Evolutionary conservation across 2,113 vertebrate species (phyloP).

Genomic region (human): DNA sequence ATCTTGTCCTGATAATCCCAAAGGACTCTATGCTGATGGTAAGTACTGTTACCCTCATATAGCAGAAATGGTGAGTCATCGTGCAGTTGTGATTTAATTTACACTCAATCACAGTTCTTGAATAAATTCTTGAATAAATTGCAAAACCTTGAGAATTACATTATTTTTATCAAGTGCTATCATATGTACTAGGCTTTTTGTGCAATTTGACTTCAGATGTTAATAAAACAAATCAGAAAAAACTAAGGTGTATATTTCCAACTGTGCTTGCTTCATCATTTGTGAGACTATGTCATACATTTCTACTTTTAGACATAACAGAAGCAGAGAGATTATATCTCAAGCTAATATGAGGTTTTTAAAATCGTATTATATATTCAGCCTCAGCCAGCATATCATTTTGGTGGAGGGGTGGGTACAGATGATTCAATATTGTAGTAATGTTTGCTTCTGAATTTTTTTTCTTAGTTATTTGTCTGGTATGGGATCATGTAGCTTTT

Average conservation of each 20-base stretch:
- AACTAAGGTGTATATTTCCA: not conserved
- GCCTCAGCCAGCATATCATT: not conserved
- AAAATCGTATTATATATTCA: not conserved
- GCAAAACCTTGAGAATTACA: not conserved
- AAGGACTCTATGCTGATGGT: constrained; percentile 96
- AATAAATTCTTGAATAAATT: not conserved
- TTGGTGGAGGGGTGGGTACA: not conserved
- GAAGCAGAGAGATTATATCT: not conserved
- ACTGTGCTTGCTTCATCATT: not conserved
- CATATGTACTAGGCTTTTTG: not conserved
- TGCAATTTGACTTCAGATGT: not conserved
- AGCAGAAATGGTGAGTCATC: not conserved
- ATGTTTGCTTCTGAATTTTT: constrained; percentile 29
- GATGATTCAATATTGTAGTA: not conserved
- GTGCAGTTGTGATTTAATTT: not conserved
- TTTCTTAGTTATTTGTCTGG: not conserved
- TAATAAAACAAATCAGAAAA: not conserved
- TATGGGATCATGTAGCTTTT: not conserved
- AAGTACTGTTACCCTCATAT: constrained; percentile 32
- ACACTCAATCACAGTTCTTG: not conserved
- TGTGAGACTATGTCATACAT: not conserved
- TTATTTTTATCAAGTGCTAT: not conserved
- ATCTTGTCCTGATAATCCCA: constrained; percentile 96
- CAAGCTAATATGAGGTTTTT: not conserved
- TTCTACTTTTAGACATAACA: not conserved